phyloP scores from a whole-genome alignment of 2,797 vertebrate species.

The Sebastes paucispinis region DNA sequence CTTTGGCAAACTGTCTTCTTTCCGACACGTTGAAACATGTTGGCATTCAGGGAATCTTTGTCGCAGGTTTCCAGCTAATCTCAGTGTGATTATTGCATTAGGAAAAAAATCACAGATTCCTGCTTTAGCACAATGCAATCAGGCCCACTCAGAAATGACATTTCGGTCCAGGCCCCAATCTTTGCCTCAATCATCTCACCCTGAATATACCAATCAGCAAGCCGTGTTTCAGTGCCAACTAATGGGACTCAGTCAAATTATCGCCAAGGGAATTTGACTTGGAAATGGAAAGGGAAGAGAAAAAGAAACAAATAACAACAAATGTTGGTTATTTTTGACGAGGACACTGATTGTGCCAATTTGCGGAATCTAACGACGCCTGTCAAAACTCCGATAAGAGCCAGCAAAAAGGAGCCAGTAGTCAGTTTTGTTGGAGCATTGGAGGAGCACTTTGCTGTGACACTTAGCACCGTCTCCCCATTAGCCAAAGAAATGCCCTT shows the following conservation, averaged over 20 bases:
- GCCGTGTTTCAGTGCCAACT: constrained; percentile 70
- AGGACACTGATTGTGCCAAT: constrained; percentile 80
- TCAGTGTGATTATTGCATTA: constrained; percentile 72
- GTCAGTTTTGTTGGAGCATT: constrained; percentile 73
- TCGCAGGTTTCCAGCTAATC: constrained; percentile 59
- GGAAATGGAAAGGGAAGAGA: constrained; percentile 68
- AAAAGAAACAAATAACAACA: constrained; percentile 77
- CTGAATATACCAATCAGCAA: constrained; percentile 79
- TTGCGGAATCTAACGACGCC: constrained; percentile 65
- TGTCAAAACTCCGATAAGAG: constrained; percentile 70
- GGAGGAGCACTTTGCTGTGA: constrained; percentile 79
- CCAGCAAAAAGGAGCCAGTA: constrained; percentile 52
- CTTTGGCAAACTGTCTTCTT: constrained; percentile 14
- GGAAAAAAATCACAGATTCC: constrained; percentile 68
- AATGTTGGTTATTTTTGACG: constrained; percentile 73
- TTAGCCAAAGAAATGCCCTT: constrained; percentile 84
- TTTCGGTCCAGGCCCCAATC: constrained; percentile 76
- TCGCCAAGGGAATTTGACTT: constrained; percentile 74
- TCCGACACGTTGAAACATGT: neutral
- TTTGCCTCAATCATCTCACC: constrained; percentile 76
- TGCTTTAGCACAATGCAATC: constrained; percentile 79
- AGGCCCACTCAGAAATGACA: constrained; percentile 78
- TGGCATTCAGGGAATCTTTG: constrained; percentile 44
- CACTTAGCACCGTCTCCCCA: constrained; percentile 80
- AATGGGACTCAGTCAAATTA: constrained; percentile 77